Evolutionary conservation across 2,888 invertebrate genomes (phyloP), one percentile per base, ranked within the genome.

Genomic region (Chrysolina haemoptera): DNA sequence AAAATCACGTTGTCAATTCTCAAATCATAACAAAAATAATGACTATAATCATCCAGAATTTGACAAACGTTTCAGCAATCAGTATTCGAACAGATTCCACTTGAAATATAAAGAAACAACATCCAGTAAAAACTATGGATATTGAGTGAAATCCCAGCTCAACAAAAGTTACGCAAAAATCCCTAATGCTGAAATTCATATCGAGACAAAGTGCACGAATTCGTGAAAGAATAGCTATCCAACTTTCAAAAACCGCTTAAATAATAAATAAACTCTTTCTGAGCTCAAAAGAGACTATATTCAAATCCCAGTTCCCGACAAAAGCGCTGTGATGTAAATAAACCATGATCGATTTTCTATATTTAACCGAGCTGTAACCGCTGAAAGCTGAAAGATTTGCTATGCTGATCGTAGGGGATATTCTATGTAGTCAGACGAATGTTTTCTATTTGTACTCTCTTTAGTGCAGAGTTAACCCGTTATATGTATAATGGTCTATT

Each of bases 281-380:
- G 4, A 53, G 53, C 53, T 53, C 53, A 53, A n/a, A n/a, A 20
- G 53, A 53, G 53, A 53, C 53, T 53, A 53, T 53, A 53, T 53
- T 53, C 53, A 53, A 53, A 53, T 53, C 22, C 53, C 53, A 11
- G 53, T 12, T 48, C 18, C 53, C 53, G 18, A 53, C 53, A 53
- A 53, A 20, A 53, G 53, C 53, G 53, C 53, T 18, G 18, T 53
- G 53, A 53, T 53, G 53, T 53, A 20, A 53, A 53, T 53, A 53
- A 53, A 20, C 53, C 53, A 53, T 18, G 53, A 53, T 53, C 53
- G 53, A 53, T 53, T 53, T 53, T 53, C 53, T 53, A 53, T 53
- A 53, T 53, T 53, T 53, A 53, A 53, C 53, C 53, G 18, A 10
- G 53, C 20, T 20, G 53, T 53, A 53, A 53, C 53, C 53, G 20